phyloP scores from a whole-genome alignment of 2,888 invertebrate species.

The Oscheius sp. region DNA sequence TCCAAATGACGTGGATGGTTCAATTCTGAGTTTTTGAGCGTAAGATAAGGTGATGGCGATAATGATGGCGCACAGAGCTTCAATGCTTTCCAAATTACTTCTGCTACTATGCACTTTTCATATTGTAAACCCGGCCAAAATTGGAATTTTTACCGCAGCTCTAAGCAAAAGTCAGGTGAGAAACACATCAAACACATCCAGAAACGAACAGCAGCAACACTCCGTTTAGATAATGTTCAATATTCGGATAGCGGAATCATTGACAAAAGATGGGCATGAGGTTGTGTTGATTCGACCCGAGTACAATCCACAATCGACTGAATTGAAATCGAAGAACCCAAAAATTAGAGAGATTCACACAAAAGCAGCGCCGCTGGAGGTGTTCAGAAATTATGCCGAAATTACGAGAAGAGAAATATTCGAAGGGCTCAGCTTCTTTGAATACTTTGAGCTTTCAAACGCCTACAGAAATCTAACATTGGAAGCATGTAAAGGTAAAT shows the following conservation, averaged over 20 bases:
- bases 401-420: slow-evolving; percentile 8
- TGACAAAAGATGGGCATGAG: slow-evolving; percentile 31
- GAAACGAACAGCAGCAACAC: neutral
- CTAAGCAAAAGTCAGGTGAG: slow-evolving; percentile 35
- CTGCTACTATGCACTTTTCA: neutral
- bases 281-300: slow-evolving; percentile 33
- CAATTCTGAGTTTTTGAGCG: neutral
- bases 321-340: slow-evolving; percentile 26
- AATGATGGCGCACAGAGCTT: neutral
- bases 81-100: neutral
- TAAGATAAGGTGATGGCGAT: neutral
- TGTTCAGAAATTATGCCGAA: neutral
- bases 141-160: slow-evolving; percentile 29
- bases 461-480: slow-evolving; percentile 1
- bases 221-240: slow-evolving; percentile 32
- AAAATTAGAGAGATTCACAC: slow-evolving; percentile 33
- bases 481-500: slow-evolving; percentile 21
- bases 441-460: slow-evolving; percentile 13
- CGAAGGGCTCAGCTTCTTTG: slow-evolving; percentile 3
- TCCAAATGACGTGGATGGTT: neutral
- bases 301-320: slow-evolving; percentile 23
- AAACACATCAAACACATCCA: too few relatives aligned
- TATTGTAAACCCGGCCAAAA: slow-evolving; percentile 4
- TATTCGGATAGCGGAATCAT: slow-evolving; percentile 31
- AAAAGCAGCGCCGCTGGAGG: slow-evolving; percentile 8